Conservation (phyloP, 2,888 invertebrate genomes). For the Chymomyza procnemis region DNA sequence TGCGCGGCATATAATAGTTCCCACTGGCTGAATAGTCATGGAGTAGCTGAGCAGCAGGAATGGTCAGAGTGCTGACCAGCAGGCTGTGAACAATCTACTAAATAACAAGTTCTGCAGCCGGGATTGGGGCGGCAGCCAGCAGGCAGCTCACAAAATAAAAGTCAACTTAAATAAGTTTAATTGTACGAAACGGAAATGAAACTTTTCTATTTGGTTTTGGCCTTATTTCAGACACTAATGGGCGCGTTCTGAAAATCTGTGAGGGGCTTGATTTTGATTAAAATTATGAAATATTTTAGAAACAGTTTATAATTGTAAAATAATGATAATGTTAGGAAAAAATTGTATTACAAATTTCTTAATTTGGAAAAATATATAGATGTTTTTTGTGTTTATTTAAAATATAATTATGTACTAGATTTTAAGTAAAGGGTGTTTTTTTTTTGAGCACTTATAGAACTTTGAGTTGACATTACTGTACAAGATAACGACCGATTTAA, state of each 20-base stretch:
- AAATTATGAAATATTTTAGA: background rate
- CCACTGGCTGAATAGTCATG: background rate
- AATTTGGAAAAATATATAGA: no score
- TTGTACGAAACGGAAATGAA: conserved; percentile 45
- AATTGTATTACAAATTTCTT: no score
- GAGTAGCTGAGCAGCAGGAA: no score
- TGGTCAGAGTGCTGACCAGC: background rate
- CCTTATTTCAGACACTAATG: conserved; percentile 1
- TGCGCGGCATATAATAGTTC: background rate
- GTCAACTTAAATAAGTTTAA: conserved; percentile 51
- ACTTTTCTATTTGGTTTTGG: conserved; percentile 30
- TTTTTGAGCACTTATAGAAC: no score
- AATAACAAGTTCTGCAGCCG: conserved; percentile 28
- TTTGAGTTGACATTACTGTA: no score
- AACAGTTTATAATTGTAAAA: no score
- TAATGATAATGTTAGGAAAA: no score
- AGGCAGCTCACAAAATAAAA: conserved; percentile 29
- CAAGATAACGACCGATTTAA: no score
- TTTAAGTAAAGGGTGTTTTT: no score
- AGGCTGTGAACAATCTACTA: conserved; percentile 34
- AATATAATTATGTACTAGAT: no score
- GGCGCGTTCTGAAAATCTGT: background rate
- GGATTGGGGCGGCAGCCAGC: background rate
- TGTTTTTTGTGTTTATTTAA: no score
- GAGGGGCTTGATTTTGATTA: background rate